phyloP scores from a whole-genome alignment of 2,113 vertebrate genomes.

The Scatophagus argus region DNA sequence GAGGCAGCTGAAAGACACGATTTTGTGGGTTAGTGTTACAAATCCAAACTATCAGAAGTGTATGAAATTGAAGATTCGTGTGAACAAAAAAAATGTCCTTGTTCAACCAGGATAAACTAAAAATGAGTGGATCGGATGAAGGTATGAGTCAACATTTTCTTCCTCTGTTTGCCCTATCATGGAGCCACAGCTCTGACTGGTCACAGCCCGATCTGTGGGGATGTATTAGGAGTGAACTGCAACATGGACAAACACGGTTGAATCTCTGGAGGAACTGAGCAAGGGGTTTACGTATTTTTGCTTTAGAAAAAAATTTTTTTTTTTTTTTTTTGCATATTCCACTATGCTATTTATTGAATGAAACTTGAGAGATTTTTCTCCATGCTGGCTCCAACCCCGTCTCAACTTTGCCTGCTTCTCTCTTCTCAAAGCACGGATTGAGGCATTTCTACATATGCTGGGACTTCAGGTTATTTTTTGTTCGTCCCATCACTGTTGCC shows the following conservation, averaged over 20 bases:
- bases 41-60: slow-evolving; percentile 39
- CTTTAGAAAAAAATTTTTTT: slow-evolving; percentile 42
- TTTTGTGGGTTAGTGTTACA: slow-evolving; percentile 36
- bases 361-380: slow-evolving; percentile 82
- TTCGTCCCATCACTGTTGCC: slow-evolving; percentile 72
- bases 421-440: slow-evolving; percentile 70
- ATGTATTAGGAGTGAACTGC: slow-evolving; percentile 58
- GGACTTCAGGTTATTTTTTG: slow-evolving; percentile 66
- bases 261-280: slow-evolving; percentile 66
- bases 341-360: slow-evolving; percentile 80
- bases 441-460: slow-evolving; percentile 69
- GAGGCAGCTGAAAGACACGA: slow-evolving; percentile 26
- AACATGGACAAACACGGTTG: slow-evolving; percentile 63
- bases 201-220: slow-evolving; percentile 42
- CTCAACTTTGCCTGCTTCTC: slow-evolving; percentile 70
- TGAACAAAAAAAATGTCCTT: slow-evolving; percentile 53
- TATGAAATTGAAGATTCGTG: slow-evolving; percentile 13
- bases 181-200: slow-evolving; percentile 35
- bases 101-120: slow-evolving; percentile 36
- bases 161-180: slow-evolving; percentile 12
- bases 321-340: slow-evolving; percentile 70
- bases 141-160: slow-evolving; percentile 4
- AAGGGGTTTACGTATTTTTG: slow-evolving; percentile 70
- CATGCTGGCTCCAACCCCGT: slow-evolving; percentile 72
- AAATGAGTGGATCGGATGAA: not conserved